phyloP scores from a whole-genome alignment of 2,888 invertebrate species.

The Sphecodes monilicornis region DNA sequence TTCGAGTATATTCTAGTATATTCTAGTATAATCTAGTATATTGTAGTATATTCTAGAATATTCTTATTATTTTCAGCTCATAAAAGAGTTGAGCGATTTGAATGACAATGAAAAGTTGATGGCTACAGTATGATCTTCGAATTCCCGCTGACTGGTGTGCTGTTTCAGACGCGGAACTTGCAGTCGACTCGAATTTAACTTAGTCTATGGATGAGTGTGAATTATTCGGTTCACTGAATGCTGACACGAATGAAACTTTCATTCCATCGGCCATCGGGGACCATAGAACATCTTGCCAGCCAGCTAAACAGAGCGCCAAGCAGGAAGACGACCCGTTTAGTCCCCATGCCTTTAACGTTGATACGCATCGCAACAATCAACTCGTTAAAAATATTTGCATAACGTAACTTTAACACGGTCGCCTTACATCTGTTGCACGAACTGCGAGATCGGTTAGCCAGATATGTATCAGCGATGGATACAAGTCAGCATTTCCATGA shows the following conservation, averaged over 20 bases:
- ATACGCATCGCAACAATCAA: constrained; percentile 49
- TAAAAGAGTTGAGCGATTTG: neutral
- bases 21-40: too few species aligned
- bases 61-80: neutral
- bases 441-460: constrained; percentile 23
- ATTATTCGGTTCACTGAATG: constrained; percentile 16
- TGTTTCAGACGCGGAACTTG: neutral
- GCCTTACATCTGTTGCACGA: constrained; percentile 55
- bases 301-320: constrained; percentile 24
- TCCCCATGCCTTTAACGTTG: constrained; percentile 34
- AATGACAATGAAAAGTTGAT: neutral
- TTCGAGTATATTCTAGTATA: too few species aligned
- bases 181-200: neutral
- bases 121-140: neutral
- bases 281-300: neutral
- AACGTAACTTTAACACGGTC: constrained; percentile 25
- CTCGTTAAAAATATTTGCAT: constrained; percentile 59
- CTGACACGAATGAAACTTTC: constrained; percentile 28
- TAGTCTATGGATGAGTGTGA: constrained; percentile 2
- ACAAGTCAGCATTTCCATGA: constrained; percentile 6
- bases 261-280: neutral
- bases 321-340: constrained; percentile 37
- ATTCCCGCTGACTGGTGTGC: neutral
- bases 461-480: constrained; percentile 46
- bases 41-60: too few species aligned